phyloP scores from a whole-genome alignment of 2,113 vertebrate species.

The Rhizomys pruinosus region DNA sequence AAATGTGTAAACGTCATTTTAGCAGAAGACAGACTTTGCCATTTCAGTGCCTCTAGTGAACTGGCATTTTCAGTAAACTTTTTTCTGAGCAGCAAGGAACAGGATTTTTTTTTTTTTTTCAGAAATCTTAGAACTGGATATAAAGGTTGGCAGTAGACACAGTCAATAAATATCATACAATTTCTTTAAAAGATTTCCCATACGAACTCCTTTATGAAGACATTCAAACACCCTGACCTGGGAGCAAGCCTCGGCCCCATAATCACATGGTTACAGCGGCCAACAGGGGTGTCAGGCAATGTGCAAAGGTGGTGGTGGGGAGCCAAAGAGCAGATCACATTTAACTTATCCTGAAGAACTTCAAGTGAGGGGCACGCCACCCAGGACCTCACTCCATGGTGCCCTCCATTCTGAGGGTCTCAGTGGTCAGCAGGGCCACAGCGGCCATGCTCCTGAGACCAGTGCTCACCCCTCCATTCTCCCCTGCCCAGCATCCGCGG shows the following conservation, averaged over 20 bases:
- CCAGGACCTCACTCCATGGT: constrained; percentile 85
- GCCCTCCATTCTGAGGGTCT: constrained; percentile 78
- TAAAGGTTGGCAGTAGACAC: constrained; percentile 85
- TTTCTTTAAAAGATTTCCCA: constrained; percentile 76
- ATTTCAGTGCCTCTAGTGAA: constrained; percentile 79
- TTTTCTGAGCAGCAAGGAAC: constrained; percentile 90
- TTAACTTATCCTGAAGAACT: constrained; percentile 88
- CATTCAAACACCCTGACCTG: constrained; percentile 66
- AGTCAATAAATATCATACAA: constrained; percentile 83
- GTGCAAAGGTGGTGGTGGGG: constrained; percentile 15
- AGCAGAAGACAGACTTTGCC: constrained; percentile 77
- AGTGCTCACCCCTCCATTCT: constrained; percentile 64
- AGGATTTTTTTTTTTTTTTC: constrained; percentile 69
- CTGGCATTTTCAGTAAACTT: constrained; percentile 83
- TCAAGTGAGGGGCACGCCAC: constrained; percentile 88
- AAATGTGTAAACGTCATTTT: not conserved
- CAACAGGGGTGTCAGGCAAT: constrained; percentile 25
- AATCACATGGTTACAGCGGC: constrained; percentile 5
- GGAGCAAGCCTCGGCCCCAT: constrained; percentile 43
- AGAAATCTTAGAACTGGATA: constrained; percentile 81
- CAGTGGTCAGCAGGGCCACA: constrained; percentile 80
- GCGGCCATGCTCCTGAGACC: constrained; percentile 68
- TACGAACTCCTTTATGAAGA: constrained; percentile 73
- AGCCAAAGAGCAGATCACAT: constrained; percentile 60
- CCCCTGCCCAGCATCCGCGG: not conserved